Conservation (phyloP, 2,888 invertebrate genomes). For the Apoderus coryli region DNA sequence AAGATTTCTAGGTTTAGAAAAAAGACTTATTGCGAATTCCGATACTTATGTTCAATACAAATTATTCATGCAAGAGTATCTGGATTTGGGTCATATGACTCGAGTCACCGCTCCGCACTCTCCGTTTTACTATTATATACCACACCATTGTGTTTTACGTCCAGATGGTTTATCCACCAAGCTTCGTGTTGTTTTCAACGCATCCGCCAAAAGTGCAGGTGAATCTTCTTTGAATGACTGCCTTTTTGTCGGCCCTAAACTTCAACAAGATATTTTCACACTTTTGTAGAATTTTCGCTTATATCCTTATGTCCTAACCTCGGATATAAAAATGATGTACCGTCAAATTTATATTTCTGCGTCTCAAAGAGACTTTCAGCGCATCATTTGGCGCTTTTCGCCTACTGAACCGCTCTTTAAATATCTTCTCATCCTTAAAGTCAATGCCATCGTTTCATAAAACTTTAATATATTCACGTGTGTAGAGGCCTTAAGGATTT, state of each 20-base stretch:
- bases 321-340: slow-evolving; percentile 13
- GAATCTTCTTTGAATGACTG: slow-evolving; percentile 14
- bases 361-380: slow-evolving; percentile 9
- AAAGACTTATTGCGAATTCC: neutral
- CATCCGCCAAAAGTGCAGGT: slow-evolving; percentile 10
- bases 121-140: slow-evolving; percentile 13
- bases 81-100: slow-evolving; percentile 9
- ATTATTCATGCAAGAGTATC: slow-evolving; percentile 14
- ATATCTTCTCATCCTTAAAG: no score
- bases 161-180: slow-evolving; percentile 15
- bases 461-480: no score
- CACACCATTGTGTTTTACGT: slow-evolving; percentile 17
- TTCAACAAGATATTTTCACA: slow-evolving; percentile 9
- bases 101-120: neutral
- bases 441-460: no score
- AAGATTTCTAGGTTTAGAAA: slow-evolving; percentile 5
- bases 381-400: slow-evolving; percentile 10
- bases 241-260: slow-evolving; percentile 9
- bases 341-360: slow-evolving; percentile 7
- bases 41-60: slow-evolving; percentile 1
- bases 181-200: slow-evolving; percentile 17
- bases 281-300: slow-evolving; percentile 8
- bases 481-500: no score
- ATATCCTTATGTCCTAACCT: slow-evolving; percentile 8
- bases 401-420: slow-evolving; percentile 6